A percentile compares a stretch with the other conserved stretches of the same genome.
Evolutionary conservation across 2,888 invertebrate species (phyloP).

Genomic region (Desoria tigrina): DNA sequence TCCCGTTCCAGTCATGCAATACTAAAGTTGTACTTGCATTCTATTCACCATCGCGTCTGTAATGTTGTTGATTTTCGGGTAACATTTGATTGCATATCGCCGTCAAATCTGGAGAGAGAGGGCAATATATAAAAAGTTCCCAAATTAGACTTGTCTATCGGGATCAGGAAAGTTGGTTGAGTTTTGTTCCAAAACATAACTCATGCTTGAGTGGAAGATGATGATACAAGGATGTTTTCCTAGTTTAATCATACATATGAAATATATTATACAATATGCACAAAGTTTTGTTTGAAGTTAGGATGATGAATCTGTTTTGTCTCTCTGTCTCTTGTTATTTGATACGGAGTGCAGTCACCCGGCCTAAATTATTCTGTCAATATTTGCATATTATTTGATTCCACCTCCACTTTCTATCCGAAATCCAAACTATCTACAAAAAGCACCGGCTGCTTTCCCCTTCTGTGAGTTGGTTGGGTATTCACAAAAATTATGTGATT

Average conservation of each 20-base stretch:
- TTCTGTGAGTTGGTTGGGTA: not conserved
- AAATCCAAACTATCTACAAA: not conserved
- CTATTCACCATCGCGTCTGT: too few relatives aligned
- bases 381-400: conserved; percentile 12
- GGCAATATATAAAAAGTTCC: too few relatives aligned
- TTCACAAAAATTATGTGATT: not conserved
- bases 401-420: too few relatives aligned
- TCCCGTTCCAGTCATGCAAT: too few relatives aligned
- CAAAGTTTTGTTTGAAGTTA: conserved; percentile 11
- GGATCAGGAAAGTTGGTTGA: not conserved
- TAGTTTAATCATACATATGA: conserved; percentile 6
- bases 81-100: too few relatives aligned
- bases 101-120: too few relatives aligned
- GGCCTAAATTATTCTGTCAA: conserved; percentile 8
- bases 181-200: not conserved
- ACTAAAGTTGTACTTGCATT: too few relatives aligned
- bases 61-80: too few relatives aligned
- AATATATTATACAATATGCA: not conserved
- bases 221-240: not conserved
- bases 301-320: conserved; percentile 6
- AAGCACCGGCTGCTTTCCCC: conserved; percentile 1
- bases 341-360: conserved; percentile 5
- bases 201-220: not conserved
- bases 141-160: too few relatives aligned
- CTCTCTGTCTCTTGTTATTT: not conserved